Evolutionary conservation across 2,888 invertebrate genomes (phyloP).

Genomic region (Pandemis corylana): DNA sequence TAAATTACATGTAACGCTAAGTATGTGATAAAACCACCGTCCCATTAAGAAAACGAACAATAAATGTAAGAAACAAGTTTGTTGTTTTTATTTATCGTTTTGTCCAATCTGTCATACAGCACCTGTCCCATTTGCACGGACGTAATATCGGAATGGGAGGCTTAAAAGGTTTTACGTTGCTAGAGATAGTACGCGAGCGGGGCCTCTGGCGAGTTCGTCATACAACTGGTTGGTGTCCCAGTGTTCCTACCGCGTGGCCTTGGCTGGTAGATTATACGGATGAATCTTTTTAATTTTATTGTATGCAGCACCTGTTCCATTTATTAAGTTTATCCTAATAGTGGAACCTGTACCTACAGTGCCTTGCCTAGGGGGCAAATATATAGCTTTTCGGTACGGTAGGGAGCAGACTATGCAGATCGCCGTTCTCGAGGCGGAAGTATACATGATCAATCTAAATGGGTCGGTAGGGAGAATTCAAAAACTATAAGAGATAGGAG

Average conservation of each 20-base stretch:
- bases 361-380: background rate
- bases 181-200: background rate
- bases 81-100: constrained; percentile 21
- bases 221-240: background rate
- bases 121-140: constrained; percentile 23
- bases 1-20: background rate
- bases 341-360: background rate
- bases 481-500: no score
- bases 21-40: constrained; percentile 31
- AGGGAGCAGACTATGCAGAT: no score
- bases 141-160: background rate
- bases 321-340: background rate
- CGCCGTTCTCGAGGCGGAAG: no score
- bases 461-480: no score
- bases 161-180: background rate
- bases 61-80: constrained; percentile 36
- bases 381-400: no score
- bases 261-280: background rate
- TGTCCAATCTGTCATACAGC: constrained; percentile 26
- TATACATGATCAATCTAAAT: no score
- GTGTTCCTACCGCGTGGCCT: background rate
- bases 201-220: background rate
- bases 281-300: constrained; percentile 10
- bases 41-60: constrained; percentile 16
- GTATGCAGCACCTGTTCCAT: background rate